These are phyloP conservation scores for Paedocypris micromegethes DNA, from an alignment of 2,797 vertebrate species.

Conservation along the genomic window DNA sequence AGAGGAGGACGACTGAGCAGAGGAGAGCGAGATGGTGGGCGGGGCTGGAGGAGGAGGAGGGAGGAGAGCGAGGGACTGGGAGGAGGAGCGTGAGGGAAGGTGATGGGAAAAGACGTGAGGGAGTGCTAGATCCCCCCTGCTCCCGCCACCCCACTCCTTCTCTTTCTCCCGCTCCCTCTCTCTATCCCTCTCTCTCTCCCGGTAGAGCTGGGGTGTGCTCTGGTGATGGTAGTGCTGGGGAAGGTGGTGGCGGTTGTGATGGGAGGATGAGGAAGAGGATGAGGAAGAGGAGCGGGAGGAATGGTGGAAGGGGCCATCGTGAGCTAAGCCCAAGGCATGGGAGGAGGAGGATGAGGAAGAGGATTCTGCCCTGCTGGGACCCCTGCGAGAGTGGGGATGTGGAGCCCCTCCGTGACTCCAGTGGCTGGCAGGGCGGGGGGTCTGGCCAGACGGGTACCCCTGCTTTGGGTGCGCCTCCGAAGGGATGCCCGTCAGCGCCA, in stretches of 20 bases:
- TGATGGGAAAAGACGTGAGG: constrained; percentile 74
- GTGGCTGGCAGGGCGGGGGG: constrained; percentile 76
- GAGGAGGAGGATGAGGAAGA: constrained; percentile 55
- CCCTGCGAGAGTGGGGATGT: constrained; percentile 74
- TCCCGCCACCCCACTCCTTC: constrained; percentile 66
- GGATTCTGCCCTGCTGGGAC: constrained; percentile 66
- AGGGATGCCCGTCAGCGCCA: constrained; percentile 80
- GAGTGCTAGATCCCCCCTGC: constrained; percentile 65
- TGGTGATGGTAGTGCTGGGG: constrained; percentile 76
- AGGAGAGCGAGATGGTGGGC: constrained; percentile 67
- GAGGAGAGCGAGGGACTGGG: constrained; percentile 73
- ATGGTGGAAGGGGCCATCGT: constrained; percentile 51
- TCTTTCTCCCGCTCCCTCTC: constrained; percentile 51
- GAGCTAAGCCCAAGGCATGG: constrained; percentile 55
- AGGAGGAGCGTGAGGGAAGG: constrained; percentile 75
- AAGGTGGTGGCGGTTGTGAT: constrained; percentile 75
- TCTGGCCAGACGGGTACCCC: constrained; percentile 73
- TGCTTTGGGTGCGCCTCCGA: constrained; percentile 82
- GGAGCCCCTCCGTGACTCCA: constrained; percentile 79
- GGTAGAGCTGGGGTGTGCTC: constrained; percentile 63
- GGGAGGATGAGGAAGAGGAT: constrained; percentile 70
- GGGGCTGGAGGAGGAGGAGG: constrained; percentile 70
- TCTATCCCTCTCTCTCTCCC: constrained; percentile 64
- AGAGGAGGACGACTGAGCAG: constrained; percentile 58
- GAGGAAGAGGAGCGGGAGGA: constrained; percentile 69